phyloP scores from a whole-genome alignment of 2,797 vertebrate species.

The Phrynocephalus guinanensis region DNA sequence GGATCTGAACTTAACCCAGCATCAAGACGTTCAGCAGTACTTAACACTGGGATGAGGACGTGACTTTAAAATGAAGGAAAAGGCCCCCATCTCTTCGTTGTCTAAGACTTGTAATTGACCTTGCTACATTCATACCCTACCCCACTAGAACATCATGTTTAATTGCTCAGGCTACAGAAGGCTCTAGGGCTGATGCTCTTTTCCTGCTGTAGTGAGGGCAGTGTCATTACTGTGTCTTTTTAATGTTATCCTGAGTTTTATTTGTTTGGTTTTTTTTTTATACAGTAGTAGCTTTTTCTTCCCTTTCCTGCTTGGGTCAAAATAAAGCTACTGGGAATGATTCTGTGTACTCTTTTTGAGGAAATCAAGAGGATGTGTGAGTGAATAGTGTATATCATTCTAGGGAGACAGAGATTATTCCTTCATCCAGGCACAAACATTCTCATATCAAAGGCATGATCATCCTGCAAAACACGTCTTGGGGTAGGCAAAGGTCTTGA shows the following conservation, averaged over 20 bases:
- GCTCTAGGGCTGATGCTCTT: background rate
- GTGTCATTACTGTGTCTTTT: constrained; percentile 21
- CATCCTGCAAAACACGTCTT: background rate
- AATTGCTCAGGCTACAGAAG: constrained; percentile 10
- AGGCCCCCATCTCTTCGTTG: background rate
- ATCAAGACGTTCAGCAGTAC: constrained; percentile 34
- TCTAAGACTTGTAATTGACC: constrained; percentile 10
- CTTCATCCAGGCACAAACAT: background rate
- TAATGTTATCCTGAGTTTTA: constrained; percentile 7
- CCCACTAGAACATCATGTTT: background rate
- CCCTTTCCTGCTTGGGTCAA: constrained; percentile 38
- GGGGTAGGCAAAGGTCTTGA: background rate
- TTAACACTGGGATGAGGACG: background rate
- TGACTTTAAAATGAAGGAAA: constrained; percentile 11
- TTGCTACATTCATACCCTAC: background rate
- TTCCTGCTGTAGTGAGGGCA: background rate
- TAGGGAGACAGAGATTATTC: background rate
- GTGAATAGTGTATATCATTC: background rate
- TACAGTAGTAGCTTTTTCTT: constrained; percentile 32
- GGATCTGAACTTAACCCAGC: background rate
- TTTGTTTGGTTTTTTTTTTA: constrained; percentile 20
- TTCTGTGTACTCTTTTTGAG: constrained; percentile 7
- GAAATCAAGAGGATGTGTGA: constrained; percentile 3
- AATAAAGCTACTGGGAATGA: constrained; percentile 43
- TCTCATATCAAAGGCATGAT: background rate